Evolutionary conservation across 2,888 invertebrate genomes (phyloP), one percentile per base, ranked within the genome.

Genomic region (Phania funesta): DNA sequence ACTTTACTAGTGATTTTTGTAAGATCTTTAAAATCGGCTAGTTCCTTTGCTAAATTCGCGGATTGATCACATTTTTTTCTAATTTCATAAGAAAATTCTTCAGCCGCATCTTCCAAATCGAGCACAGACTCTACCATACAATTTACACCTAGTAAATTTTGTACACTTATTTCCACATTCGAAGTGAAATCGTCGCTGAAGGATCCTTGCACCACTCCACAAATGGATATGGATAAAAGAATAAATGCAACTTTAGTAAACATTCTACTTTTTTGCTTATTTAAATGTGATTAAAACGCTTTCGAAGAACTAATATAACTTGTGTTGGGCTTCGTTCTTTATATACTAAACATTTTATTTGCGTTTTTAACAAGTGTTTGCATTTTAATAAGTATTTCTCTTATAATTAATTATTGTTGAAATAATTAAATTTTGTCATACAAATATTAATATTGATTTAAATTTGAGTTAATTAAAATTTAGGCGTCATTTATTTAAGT

Each of bases 131-230:
- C 50, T 1, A n/a, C 20, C 38, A 80, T 20, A 16, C 80, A 80
- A 50, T 75, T 41, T 4, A 80, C 13, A 11, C 80, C 68, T 3
- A 13, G n/a, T 32, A 80, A 58, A 20, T 80, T 80, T 26, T 8
- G 2, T 13, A 52, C 13, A 11, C 38, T 48, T 18, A 0, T 9
- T 2, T 11, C 18, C 7, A 68, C 73, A 20, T 62, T 46, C 3
- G 3, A 6, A 26, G 7, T 60, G 35, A 52, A 78, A 2, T 54
- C 20, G 16, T 29, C 9, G 7, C 44, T 18, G 24, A 52, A 18
- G 18, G 16, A 4, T 48, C 26, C 54, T 24, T 44, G 16, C 9
- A 60, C 60, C 20, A 60, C 3, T 13, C 24, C 58, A 41, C 38
- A n/a, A 4, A 71, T 11, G 6, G 48, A 16, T 29, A 62, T 32